Evolutionary conservation across 92 coral and sea anemone species (phyloP), one percentile per base, ranked within the genome.

Genomic region (Parazoanthus swiftii): DNA sequence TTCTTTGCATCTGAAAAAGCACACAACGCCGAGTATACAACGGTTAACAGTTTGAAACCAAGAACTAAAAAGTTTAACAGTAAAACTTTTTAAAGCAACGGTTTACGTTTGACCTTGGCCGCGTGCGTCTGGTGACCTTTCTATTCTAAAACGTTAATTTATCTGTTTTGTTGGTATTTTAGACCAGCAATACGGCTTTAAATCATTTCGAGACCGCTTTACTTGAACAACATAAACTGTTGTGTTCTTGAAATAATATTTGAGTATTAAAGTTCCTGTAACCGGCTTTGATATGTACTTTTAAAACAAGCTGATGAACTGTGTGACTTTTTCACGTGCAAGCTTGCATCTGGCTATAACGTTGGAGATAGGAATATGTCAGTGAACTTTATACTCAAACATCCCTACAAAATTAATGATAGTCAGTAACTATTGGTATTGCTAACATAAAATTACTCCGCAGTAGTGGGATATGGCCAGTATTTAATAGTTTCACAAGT

Each of bases 401-500:
- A 73, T 73, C 77, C 77, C 77, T 73, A 73, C 77, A 73, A 73
- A 73, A 73, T 73, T 73, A 73, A 73, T 73, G 77, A 73, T 73
- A 73, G 77, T 73, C 77, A 73, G 77, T 73, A 73, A 73, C 77
- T 73, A 73, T 9, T 73, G 77, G 77, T 78, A 78, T 78, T 78
- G 82, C 48, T 78, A 14, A 42, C 82, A 78, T 78, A 5, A 78
- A 35, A 78, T 78, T 39, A 78, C 82, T 42, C 82, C 37, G 48
- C 82, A 78, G 46, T 78, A 39, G 48, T 78, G 82, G 82, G 82
- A 78, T 78, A 78, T 78, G 82, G 82, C 82, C 82, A 78, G 54
- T 78, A 35, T 78, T 42, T 73, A 73, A 73, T 73, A 73, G 77
- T 73, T 73, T 73, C 77, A 73, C 77, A 73, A 73, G 77, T 73